phyloP scores from a whole-genome alignment of 1,140 invertebrate genomes.

The Epicauta chinensis region DNA sequence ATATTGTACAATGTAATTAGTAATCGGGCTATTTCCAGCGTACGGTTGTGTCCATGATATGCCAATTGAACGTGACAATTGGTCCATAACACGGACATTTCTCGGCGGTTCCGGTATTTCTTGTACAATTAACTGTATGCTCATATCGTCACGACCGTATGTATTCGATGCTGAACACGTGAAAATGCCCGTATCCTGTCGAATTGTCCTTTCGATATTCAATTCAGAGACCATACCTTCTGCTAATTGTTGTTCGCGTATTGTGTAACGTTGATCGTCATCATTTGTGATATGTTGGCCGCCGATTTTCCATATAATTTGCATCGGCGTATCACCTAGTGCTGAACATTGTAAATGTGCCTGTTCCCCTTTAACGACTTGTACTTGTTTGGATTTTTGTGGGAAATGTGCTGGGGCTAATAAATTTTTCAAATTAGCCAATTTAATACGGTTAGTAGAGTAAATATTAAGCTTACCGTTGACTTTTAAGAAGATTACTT shows the following conservation, averaged over 20 bases:
- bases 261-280: conserved; percentile 56
- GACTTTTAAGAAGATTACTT: conserved; percentile 80
- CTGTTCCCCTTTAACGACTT: conserved; percentile 66
- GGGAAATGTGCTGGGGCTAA: conserved; percentile 78
- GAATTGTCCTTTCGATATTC: conserved; percentile 68
- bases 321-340: conserved; percentile 81
- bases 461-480: conserved; percentile 58
- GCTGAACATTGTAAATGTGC: conserved; percentile 80
- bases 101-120: conserved; percentile 83
- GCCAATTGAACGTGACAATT: conserved; percentile 69
- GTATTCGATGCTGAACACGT: conserved; percentile 83
- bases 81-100: conserved; percentile 77
- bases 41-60: conserved; percentile 81
- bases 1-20: conserved; percentile 80
- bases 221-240: conserved; percentile 81
- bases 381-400: conserved; percentile 68
- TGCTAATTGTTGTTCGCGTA: conserved; percentile 65
- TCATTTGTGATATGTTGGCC: conserved; percentile 60
- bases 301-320: conserved; percentile 70
- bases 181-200: conserved; percentile 83
- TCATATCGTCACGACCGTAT: conserved; percentile 86
- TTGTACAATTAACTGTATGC: conserved; percentile 85
- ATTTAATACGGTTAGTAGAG: neutral
- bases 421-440: neutral
- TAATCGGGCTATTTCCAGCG: conserved; percentile 82